Percentiles rank a stretch among this genome's conserved stretches.
Evolutionary conservation across 1,140 invertebrate genomes (phyloP).

Genomic region (Ceratina japonica): DNA sequence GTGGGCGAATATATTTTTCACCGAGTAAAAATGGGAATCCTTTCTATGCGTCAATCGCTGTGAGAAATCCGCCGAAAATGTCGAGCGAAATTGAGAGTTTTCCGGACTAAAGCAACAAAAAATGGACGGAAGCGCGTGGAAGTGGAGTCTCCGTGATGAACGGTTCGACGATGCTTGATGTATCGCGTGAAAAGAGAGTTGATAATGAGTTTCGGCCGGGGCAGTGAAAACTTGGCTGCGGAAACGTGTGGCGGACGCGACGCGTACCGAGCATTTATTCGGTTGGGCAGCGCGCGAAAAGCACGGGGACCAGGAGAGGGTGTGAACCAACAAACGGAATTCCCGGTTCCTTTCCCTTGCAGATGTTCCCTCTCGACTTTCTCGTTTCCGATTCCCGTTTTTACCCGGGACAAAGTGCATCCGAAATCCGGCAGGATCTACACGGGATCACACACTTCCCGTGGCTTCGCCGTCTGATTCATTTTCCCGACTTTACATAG

Average conservation of each 20-base stretch:
- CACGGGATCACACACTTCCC: slow-evolving; percentile 2
- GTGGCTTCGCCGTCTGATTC: background rate
- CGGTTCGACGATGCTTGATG: background rate
- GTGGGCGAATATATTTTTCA: too few species aligned
- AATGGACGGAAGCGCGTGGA: too few species aligned
- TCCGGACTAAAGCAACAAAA: background rate
- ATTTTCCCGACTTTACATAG: background rate
- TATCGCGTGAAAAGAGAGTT: too few species aligned
- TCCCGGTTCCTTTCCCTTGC: background rate
- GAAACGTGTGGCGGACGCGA: background rate
- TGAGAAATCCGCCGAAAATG: too few species aligned
- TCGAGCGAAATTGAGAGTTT: too few species aligned
- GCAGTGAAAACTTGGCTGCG: background rate
- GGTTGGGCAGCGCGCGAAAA: background rate
- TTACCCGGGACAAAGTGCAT: background rate
- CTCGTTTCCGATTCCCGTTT: slow-evolving; percentile 16
- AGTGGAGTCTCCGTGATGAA: too few species aligned
- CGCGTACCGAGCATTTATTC: background rate
- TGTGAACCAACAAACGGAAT: slow-evolving; percentile 1
- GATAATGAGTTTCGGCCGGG: background rate
- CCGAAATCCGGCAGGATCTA: background rate
- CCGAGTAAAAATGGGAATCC: too few species aligned
- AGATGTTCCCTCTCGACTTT: background rate
- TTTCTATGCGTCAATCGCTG: too few species aligned
- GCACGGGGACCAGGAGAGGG: background rate